Evolutionary conservation across 2,888 invertebrate species (phyloP).

Genomic region (Ennomos fuscantarius): DNA sequence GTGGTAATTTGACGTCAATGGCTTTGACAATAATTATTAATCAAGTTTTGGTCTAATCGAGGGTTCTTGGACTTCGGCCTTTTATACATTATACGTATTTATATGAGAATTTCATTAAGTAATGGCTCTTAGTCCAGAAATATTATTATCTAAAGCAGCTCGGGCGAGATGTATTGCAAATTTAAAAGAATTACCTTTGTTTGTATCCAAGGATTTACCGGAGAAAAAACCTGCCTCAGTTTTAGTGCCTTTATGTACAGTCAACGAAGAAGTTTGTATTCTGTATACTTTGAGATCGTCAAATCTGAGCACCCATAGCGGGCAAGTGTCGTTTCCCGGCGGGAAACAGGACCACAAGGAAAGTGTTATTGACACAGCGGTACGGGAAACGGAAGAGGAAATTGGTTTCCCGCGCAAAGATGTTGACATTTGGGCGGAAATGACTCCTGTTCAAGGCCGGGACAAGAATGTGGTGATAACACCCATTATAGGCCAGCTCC

Average conservation of each 20-base stretch:
- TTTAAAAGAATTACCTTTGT: slow-evolving; percentile 84
- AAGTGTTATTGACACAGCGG: slow-evolving; percentile 88
- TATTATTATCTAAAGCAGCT: slow-evolving; percentile 81
- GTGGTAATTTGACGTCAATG: no score
- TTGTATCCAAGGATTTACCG: slow-evolving; percentile 50
- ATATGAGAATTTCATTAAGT: no score
- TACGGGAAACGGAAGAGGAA: slow-evolving; percentile 96
- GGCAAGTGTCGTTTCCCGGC: slow-evolving; percentile 95
- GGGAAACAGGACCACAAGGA: slow-evolving; percentile 90
- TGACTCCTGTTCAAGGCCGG: slow-evolving; percentile 61
- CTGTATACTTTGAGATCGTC: slow-evolving; percentile 90
- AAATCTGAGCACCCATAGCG: slow-evolving; percentile 89
- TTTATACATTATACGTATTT: no score
- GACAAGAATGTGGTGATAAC: slow-evolving; percentile 85
- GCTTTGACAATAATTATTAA: no score
- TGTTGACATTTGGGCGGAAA: slow-evolving; percentile 88
- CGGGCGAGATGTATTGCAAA: slow-evolving; percentile 84
- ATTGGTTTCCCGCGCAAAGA: slow-evolving; percentile 87
- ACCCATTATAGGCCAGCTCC: slow-evolving; percentile 88
- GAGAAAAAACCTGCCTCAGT: slow-evolving; percentile 88
- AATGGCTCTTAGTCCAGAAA: slow-evolving; percentile 66
- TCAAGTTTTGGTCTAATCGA: no score
- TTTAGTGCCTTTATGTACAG: slow-evolving; percentile 91
- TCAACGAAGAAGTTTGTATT: slow-evolving; percentile 88
- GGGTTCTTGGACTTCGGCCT: slow-evolving; percentile 11